phyloP scores from a whole-genome alignment of 2,888 invertebrate species.

The Atrina japonica region DNA sequence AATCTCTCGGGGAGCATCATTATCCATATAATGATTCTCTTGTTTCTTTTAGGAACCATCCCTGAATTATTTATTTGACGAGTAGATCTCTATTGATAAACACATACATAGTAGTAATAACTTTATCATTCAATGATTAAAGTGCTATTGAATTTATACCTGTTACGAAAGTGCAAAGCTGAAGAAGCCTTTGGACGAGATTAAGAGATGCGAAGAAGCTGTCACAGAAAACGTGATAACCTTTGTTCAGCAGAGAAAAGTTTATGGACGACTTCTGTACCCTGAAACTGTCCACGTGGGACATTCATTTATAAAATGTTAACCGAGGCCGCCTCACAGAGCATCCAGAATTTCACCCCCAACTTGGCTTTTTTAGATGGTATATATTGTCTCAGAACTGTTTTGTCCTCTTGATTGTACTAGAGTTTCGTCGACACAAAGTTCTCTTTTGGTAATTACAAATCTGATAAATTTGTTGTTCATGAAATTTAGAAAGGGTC shows the following conservation, averaged over 20 bases:
- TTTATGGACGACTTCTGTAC: conserved; percentile 5
- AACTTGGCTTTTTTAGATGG: conserved; percentile 6
- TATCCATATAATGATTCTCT: too few species aligned
- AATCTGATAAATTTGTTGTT: background rate
- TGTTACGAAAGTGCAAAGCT: background rate
- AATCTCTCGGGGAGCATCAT: too few species aligned
- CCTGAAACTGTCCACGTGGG: conserved; percentile 8
- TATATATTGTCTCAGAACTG: conserved; percentile 15
- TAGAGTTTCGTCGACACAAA: conserved; percentile 10
- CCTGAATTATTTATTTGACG: too few species aligned
- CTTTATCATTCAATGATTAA: too few species aligned
- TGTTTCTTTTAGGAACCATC: too few species aligned
- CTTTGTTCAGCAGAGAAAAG: background rate
- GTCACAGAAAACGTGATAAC: background rate
- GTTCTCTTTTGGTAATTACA: background rate
- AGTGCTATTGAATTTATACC: conserved; percentile 5
- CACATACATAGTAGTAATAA: too few species aligned
- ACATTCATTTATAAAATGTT: conserved; percentile 1
- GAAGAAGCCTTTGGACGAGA: background rate
- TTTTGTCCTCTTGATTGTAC: background rate
- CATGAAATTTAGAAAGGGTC: conserved; percentile 7
- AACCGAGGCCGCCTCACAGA: background rate
- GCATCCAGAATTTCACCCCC: conserved; percentile 13
- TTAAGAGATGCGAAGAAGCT: conserved; percentile 6
- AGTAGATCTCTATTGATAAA: too few species aligned